Conservation (phyloP, 1,140 invertebrate genomes). For the Acromyrmex charruanus region DNA sequence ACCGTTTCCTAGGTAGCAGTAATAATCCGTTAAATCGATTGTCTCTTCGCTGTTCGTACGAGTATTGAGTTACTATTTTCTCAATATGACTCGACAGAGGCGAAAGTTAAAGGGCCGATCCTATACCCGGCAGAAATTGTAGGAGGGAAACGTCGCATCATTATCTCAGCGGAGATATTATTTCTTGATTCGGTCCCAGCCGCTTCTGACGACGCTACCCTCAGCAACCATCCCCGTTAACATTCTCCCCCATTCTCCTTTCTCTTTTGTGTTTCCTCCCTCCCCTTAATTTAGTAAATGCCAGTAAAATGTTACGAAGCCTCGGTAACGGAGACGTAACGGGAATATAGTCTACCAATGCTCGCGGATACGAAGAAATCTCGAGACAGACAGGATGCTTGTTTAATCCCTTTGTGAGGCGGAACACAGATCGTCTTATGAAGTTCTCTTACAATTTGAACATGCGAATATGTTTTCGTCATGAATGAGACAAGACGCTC, state of each 20-base stretch:
- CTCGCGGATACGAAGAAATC: conserved; percentile 52
- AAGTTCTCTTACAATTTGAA: conserved; percentile 33
- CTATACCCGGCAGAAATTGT: conserved; percentile 44
- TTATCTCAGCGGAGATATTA: conserved; percentile 77
- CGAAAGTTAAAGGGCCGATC: conserved; percentile 28
- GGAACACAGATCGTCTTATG: conserved; percentile 41
- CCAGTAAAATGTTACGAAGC: conserved; percentile 77
- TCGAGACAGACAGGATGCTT: conserved; percentile 13
- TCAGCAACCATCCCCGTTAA: conserved; percentile 63
- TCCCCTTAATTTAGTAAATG: conserved; percentile 82
- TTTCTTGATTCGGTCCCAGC: conserved; percentile 80
- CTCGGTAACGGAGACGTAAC: conserved; percentile 69
- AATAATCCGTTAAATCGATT: conserved; percentile 52
- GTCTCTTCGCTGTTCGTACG: neutral
- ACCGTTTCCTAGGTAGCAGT: conserved; percentile 23
- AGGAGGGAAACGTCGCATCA: conserved; percentile 62
- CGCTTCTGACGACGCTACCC: conserved; percentile 30
- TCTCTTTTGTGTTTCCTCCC: conserved; percentile 73
- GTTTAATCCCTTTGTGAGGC: conserved; percentile 52
- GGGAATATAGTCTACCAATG: conserved; percentile 62
- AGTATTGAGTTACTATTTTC: conserved; percentile 53
- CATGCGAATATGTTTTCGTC: conserved; percentile 26
- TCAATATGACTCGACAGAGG: conserved; percentile 39
- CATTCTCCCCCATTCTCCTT: conserved; percentile 11
- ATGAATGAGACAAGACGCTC: neutral